phyloP scores from a whole-genome alignment of 2,888 invertebrate genomes.

The Drosophila anomalipes region DNA sequence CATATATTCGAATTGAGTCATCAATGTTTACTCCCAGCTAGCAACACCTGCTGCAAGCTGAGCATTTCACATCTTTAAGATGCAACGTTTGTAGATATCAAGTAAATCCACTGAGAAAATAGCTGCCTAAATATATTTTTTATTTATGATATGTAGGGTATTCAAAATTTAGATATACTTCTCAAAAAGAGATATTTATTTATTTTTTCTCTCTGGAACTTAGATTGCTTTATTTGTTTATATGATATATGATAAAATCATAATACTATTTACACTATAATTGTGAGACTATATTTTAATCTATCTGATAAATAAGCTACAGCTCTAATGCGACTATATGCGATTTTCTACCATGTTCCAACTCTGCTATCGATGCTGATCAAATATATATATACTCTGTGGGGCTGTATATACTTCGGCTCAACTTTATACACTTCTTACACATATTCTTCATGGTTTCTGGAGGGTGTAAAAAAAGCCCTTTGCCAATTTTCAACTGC shows the following conservation, averaged over 20 bases:
- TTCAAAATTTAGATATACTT: background rate
- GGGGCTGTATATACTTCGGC: background rate
- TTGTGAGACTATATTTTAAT: background rate
- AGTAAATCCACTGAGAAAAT: background rate
- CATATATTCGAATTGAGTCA: background rate
- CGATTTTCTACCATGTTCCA: background rate
- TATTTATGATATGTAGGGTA: background rate
- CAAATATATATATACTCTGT: background rate
- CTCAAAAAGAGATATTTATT: background rate
- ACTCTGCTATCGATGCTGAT: background rate
- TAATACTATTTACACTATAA: background rate
- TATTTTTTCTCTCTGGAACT: background rate
- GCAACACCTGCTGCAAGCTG: background rate
- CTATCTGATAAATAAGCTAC: rapidly evolving
- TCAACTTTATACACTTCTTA: background rate
- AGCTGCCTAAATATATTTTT: background rate
- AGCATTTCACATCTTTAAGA: background rate
- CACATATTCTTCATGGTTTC: background rate
- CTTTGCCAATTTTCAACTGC: slow-evolving; percentile 6
- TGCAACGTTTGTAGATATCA: background rate
- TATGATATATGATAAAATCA: background rate
- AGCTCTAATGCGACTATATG: background rate
- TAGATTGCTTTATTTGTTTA: background rate
- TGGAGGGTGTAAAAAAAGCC: background rate
- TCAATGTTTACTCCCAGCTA: background rate